Conservation (phyloP, 2,797 vertebrate genomes). For the Avahi laniger region DNA sequence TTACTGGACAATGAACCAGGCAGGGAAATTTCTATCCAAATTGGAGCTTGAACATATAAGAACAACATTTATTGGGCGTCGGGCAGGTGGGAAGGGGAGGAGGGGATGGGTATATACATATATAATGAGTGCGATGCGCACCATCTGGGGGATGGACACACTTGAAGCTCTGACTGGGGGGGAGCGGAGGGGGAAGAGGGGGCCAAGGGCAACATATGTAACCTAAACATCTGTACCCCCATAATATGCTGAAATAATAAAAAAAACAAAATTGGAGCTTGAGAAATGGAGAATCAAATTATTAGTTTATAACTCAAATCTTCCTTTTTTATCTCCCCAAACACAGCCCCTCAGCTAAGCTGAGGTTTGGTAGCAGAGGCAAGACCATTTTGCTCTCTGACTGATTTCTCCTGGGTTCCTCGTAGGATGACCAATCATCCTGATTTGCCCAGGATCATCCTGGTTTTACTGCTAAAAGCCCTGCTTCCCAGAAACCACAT, state of each 20-base stretch:
- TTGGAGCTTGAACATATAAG: not conserved
- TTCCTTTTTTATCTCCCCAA: not conserved
- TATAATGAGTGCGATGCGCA: no score
- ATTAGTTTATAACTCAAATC: not conserved
- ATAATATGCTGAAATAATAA: no score
- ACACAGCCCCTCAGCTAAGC: not conserved
- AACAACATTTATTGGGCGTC: no score
- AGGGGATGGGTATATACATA: no score
- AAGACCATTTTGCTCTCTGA: not conserved
- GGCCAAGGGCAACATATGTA: no score
- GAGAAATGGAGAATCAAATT: not conserved
- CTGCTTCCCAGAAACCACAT: not conserved
- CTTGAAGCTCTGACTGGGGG: no score
- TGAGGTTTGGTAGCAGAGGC: not conserved
- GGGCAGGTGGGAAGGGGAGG: no score
- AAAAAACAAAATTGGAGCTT: not conserved
- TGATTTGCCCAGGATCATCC: not conserved
- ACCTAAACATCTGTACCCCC: no score
- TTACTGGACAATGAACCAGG: not conserved
- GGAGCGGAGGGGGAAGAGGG: no score
- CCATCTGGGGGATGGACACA: no score
- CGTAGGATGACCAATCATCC: not conserved
- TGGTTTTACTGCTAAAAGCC: not conserved
- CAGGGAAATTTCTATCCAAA: constrained; percentile 29
- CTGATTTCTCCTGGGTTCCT: not conserved